These are phyloP conservation scores for Dipodomys merriami DNA, from an alignment of 2,113 vertebrate species.

Conservation along the genomic window DNA sequence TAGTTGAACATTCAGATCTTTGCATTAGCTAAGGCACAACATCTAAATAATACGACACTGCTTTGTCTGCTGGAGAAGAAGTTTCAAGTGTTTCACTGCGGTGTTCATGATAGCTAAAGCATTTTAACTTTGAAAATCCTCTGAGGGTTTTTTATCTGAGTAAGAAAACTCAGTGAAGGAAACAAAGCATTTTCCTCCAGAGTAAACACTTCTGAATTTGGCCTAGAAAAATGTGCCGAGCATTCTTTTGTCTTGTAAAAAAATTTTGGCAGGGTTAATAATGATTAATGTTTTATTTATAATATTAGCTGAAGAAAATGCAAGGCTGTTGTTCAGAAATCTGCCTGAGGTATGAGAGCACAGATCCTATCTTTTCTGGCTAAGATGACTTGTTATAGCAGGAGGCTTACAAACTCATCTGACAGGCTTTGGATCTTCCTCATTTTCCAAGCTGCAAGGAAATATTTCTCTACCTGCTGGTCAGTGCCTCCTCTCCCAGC, in stretches of 20 bases:
- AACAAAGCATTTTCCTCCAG: constrained; percentile 33
- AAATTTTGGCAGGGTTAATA: constrained; percentile 23
- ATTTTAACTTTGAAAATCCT: constrained; percentile 29
- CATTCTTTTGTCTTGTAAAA: background rate
- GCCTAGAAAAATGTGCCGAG: constrained; percentile 32
- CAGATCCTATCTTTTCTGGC: background rate
- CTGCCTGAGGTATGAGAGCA: background rate
- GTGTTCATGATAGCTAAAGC: background rate
- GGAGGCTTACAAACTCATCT: background rate
- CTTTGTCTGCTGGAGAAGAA: background rate
- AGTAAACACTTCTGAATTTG: constrained; percentile 35
- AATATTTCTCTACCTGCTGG: background rate
- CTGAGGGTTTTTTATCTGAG: background rate
- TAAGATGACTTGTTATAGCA: background rate
- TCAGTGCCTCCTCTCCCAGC: background rate
- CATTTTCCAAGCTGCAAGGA: background rate
- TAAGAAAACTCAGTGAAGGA: constrained; percentile 47
- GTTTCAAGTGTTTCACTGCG: background rate
- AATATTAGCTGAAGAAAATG: constrained; percentile 53
- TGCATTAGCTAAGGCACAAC: background rate
- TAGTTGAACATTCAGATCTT: background rate
- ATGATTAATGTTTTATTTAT: constrained; percentile 69
- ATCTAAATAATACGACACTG: background rate
- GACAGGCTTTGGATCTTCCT: background rate
- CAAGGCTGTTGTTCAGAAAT: constrained; percentile 49